Evolutionary conservation across 2,797 vertebrate species (phyloP).

Genomic region (Ataeniobius toweri): DNA sequence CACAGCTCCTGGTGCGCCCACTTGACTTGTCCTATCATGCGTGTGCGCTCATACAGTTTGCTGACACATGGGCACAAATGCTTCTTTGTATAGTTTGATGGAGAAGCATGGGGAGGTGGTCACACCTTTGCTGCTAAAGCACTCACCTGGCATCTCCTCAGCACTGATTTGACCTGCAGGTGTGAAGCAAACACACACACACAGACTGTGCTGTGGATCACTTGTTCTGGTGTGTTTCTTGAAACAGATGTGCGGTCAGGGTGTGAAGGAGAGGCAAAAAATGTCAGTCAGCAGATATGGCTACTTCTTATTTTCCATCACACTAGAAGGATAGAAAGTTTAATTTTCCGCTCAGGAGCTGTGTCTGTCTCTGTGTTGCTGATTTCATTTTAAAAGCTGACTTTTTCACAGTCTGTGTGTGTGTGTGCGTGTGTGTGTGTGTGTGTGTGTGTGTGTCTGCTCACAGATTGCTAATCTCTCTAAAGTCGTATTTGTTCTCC

Average conservation of each 20-base stretch:
- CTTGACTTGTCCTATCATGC: constrained; percentile 33
- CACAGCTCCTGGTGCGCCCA: constrained; percentile 40
- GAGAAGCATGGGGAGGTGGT: constrained; percentile 59
- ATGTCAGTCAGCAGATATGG: constrained; percentile 34
- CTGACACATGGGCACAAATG: constrained; percentile 35
- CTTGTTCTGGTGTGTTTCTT: constrained; percentile 36
- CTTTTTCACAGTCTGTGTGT: constrained; percentile 25
- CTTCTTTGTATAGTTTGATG: constrained; percentile 54
- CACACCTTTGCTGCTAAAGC: constrained; percentile 58
- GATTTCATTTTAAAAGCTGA: constrained; percentile 52
- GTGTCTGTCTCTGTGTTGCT: constrained; percentile 18
- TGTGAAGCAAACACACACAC: constrained; percentile 6
- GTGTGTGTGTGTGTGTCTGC: constrained; percentile 27
- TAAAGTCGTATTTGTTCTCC: constrained; percentile 85
- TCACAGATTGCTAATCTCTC: constrained; percentile 79
- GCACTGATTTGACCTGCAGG: constrained; percentile 57
- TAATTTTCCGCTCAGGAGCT: constrained; percentile 37
- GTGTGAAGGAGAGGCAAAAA: constrained; percentile 45
- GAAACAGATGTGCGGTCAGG: constrained; percentile 21
- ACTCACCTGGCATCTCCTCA: constrained; percentile 56
- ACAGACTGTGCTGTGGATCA: constrained; percentile 20
- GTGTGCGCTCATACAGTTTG: constrained; percentile 10
- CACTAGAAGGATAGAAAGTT: constrained; percentile 18
- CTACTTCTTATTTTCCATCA: constrained; percentile 25
- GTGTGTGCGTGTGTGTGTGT: constrained; percentile 17